These are phyloP conservation scores for Typhlomys cinereus DNA, from an alignment of 2,113 vertebrate species.

Conservation along the genomic window DNA sequence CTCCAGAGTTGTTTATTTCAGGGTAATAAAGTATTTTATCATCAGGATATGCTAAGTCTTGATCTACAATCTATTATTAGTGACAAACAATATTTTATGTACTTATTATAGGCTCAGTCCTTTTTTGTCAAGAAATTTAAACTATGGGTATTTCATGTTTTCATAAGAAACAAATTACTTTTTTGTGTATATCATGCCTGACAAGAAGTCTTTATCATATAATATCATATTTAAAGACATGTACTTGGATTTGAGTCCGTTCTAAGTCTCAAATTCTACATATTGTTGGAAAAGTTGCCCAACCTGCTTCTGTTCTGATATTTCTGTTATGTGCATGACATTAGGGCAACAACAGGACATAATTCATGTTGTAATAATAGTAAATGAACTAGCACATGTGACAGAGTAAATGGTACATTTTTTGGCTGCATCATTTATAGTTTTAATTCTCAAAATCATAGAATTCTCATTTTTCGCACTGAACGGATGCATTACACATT, in stretches of 20 bases:
- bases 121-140: neutral
- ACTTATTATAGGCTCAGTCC: neutral
- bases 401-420: neutral
- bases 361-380: neutral
- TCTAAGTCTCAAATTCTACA: neutral
- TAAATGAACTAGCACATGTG: neutral
- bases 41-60: neutral
- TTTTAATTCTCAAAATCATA: neutral
- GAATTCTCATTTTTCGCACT: no score
- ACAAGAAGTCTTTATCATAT: neutral
- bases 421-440: no score
- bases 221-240: neutral
- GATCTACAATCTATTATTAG: neutral
- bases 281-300: neutral
- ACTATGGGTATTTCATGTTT: neutral
- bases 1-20: neutral
- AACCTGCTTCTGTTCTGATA: neutral
- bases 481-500: no score
- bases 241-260: neutral
- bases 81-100: neutral
- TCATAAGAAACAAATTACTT: neutral
- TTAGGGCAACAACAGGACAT: neutral
- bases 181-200: neutral
- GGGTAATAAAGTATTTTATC: rapidly evolving
- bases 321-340: neutral